These are phyloP conservation scores for Arctia plantaginis DNA, from an alignment of 2,888 invertebrate species.

Conservation along the genomic window DNA sequence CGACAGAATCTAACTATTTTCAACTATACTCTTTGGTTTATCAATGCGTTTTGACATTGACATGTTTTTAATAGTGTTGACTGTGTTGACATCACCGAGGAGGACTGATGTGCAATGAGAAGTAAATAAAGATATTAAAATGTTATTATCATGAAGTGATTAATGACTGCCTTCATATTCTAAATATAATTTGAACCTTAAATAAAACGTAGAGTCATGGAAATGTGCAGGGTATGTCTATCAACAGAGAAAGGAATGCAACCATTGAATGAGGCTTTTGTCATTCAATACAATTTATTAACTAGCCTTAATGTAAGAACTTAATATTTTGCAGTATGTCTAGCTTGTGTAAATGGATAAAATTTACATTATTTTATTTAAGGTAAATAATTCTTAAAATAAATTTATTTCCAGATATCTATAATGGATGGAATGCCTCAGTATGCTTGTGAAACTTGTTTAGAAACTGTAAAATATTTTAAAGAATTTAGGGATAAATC, in stretches of 20 bases:
- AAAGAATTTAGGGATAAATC: constrained; percentile 67
- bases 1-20: too few species aligned
- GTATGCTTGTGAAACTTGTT: constrained; percentile 61
- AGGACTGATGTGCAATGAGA: not conserved
- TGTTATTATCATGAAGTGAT: not conserved
- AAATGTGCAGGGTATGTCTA: constrained; percentile 72
- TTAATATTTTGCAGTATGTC: not conserved
- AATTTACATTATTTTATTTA: not conserved
- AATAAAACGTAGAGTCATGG: constrained; percentile 48
- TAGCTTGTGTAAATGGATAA: not conserved
- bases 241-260: constrained; percentile 53
- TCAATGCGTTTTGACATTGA: not conserved
- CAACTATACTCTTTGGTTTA: too few species aligned
- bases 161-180: not conserved
- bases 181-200: not conserved
- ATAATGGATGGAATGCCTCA: constrained; percentile 65
- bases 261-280: constrained; percentile 58
- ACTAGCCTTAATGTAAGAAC: constrained; percentile 70
- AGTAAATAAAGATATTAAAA: not conserved
- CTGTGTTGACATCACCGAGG: too few species aligned
- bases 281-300: constrained; percentile 66
- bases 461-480: constrained; percentile 56
- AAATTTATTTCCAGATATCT: constrained; percentile 56
- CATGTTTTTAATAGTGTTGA: not conserved
- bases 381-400: not conserved